Base-by-base conservation (phyloP, 2,888 invertebrate species). In the Andrena camellia region DNA sequence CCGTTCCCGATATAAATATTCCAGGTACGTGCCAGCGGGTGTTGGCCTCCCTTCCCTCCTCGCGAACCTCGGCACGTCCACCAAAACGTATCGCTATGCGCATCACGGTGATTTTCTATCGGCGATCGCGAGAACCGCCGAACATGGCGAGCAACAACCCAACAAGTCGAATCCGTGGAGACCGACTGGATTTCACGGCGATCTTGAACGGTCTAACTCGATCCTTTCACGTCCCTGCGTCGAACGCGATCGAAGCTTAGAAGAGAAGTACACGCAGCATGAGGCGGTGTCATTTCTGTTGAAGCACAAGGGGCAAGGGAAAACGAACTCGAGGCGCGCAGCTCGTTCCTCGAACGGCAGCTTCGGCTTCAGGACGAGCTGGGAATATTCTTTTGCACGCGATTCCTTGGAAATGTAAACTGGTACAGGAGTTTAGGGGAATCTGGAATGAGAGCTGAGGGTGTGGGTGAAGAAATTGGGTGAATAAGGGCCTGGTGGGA, bases 51-150 rank as follows among this genome's bases (percentile, higher is more conserved):
- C 52, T 59, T 64, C 66, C n/a, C 66, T 70, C 57, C 72, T 86
- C 86, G 68, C 73, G 72, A 88, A 80, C 85, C 89, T 57, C 77
- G 31, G 90, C 88, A 88, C 88, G 86, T 90, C 80, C 77, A 17
- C 85, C 78, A 85, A 89, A 88, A 85, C 84, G 83, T 86, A 91
- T 93, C 88, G 81, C 78, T 87, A 92, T 91, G 92, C 93, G 77
- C 83, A 88, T 89, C 92, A 92, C 92, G 91, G 62, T 57, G 74
- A 86, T 83, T 77, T 77, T 85, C 86, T 87, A 88, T 88, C 88
- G 64, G n/a, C 66, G 85, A 85, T 88, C 90, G 77, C 88, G 88
- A 76, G 82, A 86, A 75, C 71, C 84, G 71, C 82, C 79, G 42
- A 80, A 85, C 78, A 84, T 84, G 86, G 85, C 62, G 83, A 68